phyloP scores from a whole-genome alignment of 2,113 vertebrate genomes.

The Seriola rivoliana region DNA sequence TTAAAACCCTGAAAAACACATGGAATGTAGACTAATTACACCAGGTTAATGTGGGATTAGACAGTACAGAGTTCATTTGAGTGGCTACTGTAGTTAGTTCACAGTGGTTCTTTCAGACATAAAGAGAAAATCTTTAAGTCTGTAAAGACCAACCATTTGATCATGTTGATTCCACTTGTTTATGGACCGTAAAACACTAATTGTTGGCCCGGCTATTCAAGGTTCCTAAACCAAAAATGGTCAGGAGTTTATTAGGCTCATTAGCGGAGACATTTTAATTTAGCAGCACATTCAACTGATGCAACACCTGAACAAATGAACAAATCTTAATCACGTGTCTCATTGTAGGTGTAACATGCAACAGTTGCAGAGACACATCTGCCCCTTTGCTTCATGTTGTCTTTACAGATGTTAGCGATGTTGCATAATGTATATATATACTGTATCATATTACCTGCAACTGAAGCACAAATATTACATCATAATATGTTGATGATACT shows the following conservation, averaged over 20 bases:
- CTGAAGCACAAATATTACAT: neutral
- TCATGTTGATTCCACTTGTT: neutral
- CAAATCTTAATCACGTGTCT: neutral
- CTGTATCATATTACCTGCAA: neutral
- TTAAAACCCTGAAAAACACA: conserved; percentile 35
- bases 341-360: too few relatives aligned
- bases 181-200: neutral
- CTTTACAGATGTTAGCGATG: too few relatives aligned
- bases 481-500: neutral
- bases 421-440: too few relatives aligned
- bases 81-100: neutral
- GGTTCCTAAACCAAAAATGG: neutral
- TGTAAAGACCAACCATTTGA: conserved; percentile 4
- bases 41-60: conserved; percentile 51
- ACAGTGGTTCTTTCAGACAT: conserved; percentile 25
- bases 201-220: neutral
- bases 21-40: conserved; percentile 59
- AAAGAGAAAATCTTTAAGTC: conserved; percentile 22
- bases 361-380: too few relatives aligned
- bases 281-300: neutral
- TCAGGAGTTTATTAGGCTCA: neutral
- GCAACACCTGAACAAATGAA: neutral
- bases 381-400: neutral
- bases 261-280: conserved; percentile 18
- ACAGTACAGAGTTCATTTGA: conserved; percentile 38